Evolutionary conservation across 2,888 invertebrate genomes (phyloP), one percentile per base, ranked within the genome.

Genomic region (Strigamia maritima): DNA sequence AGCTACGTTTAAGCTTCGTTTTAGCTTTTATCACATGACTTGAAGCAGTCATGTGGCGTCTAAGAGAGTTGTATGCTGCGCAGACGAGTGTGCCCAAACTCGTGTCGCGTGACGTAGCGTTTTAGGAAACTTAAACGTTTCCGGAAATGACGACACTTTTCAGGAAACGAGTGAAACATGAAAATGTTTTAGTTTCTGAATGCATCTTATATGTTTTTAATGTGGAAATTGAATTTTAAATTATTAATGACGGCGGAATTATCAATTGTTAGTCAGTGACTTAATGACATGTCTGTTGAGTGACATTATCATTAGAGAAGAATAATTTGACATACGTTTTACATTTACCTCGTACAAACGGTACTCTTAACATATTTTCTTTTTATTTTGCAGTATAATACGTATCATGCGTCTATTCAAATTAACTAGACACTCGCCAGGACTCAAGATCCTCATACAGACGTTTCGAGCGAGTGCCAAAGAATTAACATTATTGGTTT

Each of bases 361-460:
- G 19, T 19, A 49, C 0, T 49, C 14, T 2, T 19, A 49, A 24
- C 16, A 14, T 26, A 28, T n/a, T 70, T 26, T 70, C 24, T 70
- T 70, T 26, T 28, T 70, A 4, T 28, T 70, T 70, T 70, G 14
- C 28, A 86, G 85, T 84, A 98, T 98, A 84, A 98, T 98, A 84
- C 91, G 98, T 84, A 98, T 98, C 84, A 96, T 98, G 95, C 90
- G 98, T 86, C 90, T 98, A 84, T 98, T 98, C 88, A 98, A 98
- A 86, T 89, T 98, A 85, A 98, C 98, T 81, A 91, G 98, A 82
- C 98, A 98, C 87, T 97, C 97, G 84, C 95, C 97, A 81, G 98
- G 98, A 81, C 90, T 99, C 82, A 98, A 99, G 88, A 99, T 99
- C 84, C 90, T 99, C 83, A 98, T 99, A 85, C 98, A 99, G 88